Evolutionary conservation across 30 jellyfish, hydroid and myxozoan species (phyloP).

Genomic region (Mastigias papua): DNA sequence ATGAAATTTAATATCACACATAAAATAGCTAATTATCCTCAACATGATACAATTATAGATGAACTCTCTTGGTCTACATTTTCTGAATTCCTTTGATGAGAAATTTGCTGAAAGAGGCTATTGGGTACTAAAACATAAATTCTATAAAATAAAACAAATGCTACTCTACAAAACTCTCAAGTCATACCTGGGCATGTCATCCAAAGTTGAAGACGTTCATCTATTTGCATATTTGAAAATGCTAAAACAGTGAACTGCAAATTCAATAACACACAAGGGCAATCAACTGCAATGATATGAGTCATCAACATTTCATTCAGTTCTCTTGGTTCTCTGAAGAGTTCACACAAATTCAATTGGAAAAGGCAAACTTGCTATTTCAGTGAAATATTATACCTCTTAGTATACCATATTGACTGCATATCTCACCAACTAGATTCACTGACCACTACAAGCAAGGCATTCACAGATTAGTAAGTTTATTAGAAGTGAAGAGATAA

Average conservation of each 20-base stretch:
- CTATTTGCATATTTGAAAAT: slow-evolving; percentile 60
- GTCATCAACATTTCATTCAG: too few relatives aligned
- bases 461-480: neutral
- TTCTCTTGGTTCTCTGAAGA: too few relatives aligned
- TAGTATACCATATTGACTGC: slow-evolving; percentile 86
- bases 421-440: slow-evolving; percentile 72
- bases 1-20: too few relatives aligned
- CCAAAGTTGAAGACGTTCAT: slow-evolving; percentile 93
- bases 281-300: too few relatives aligned
- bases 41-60: too few relatives aligned
- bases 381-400: slow-evolving; percentile 52
- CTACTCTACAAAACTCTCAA: neutral
- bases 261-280: neutral
- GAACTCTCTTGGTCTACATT: too few relatives aligned
- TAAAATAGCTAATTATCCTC: too few relatives aligned
- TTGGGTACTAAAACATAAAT: neutral
- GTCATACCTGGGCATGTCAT: slow-evolving; percentile 85
- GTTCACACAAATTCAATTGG: neutral
- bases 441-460: slow-evolving; percentile 80
- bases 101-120: too few relatives aligned
- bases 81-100: too few relatives aligned
- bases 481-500: neutral
- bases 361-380: too few relatives aligned
- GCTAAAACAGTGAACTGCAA: slow-evolving; percentile 1
- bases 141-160: too few relatives aligned